These are phyloP conservation scores for Buteo buteo DNA, from an alignment of 2,113 vertebrate species.

Conservation along the genomic window DNA sequence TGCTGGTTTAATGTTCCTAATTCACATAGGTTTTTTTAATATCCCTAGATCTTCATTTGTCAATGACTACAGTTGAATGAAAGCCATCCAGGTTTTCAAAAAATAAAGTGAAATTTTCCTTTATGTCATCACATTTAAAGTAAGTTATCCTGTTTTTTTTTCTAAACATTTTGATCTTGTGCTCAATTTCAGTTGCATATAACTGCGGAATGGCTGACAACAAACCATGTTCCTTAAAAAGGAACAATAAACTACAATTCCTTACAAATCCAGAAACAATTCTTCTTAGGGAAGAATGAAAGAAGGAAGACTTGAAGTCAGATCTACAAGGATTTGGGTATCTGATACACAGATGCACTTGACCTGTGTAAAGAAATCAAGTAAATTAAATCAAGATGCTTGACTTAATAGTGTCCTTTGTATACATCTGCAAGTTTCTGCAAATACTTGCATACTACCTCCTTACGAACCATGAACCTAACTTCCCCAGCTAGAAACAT, in stretches of 20 bases:
- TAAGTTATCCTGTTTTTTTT: background rate
- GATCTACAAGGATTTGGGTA: background rate
- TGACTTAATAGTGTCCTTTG: background rate
- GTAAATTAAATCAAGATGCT: background rate
- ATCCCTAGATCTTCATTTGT: background rate
- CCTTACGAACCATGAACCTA: background rate
- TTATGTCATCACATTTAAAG: background rate
- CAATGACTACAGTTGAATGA: background rate
- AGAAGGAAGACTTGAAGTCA: background rate
- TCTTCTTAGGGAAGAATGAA: background rate
- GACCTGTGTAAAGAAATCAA: background rate
- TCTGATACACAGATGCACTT: background rate
- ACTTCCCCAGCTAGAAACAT: background rate
- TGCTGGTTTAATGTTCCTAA: background rate
- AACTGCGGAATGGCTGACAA: background rate
- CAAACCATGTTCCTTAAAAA: background rate
- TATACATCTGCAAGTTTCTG: background rate
- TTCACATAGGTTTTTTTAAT: background rate
- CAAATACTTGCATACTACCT: background rate
- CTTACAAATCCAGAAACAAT: background rate
- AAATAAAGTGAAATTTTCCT: background rate
- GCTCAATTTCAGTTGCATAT: background rate
- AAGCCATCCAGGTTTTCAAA: background rate
- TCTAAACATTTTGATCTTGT: background rate
- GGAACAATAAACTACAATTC: background rate